Evolutionary conservation across 2,888 invertebrate genomes (phyloP), one percentile per base, ranked within the genome.

Genomic region (Platycheirus albimanus): DNA sequence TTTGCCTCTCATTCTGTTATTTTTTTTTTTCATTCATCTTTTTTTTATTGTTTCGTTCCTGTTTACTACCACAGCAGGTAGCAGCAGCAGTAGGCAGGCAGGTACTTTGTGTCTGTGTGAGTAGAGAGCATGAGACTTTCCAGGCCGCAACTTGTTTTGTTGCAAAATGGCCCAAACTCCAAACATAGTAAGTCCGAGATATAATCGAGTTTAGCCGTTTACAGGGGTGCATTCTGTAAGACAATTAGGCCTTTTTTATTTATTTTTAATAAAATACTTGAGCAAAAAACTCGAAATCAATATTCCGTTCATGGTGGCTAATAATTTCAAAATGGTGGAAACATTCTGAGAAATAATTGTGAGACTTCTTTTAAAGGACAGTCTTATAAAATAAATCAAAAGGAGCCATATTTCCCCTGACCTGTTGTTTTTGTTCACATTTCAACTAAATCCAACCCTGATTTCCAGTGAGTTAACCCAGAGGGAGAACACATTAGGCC

Each of bases 401-500:
- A n/a, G n/a, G n/a, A n/a, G n/a, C n/a, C n/a, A n/a, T n/a, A n/a
- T n/a, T n/a, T n/a, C n/a, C n/a, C n/a, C n/a, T n/a, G n/a, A n/a
- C n/a, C n/a, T n/a, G n/a, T n/a, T n/a, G n/a, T n/a, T n/a, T n/a
- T n/a, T n/a, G n/a, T n/a, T n/a, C n/a, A n/a, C n/a, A n/a, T n/a
- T n/a, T n/a, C n/a, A n/a, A 24, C 38, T 41, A n/a, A 17, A 11
- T 45, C 45, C 61, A 11, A 30, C 24, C 61, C 61, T 30, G 61
- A 4, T 0, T 7, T 10, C 3, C 49, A 69, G 51, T 58, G 33
- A 74, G 74, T 64, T 72, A 64, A 74, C 72, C 78, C 81, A 56
- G 72, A 72, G 83, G 78, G 83, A 69, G 72, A 78, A 63, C 78
- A 83, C 70, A 75, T 83, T 83, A 83, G 83, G 83, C 74, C 72